Percentiles rank a stretch among this genome's conserved stretches.
These are phyloP conservation scores for Ceratosolen fusciceps DNA, from an alignment of 1,140 invertebrate genomes.

Conservation along the genomic window DNA sequence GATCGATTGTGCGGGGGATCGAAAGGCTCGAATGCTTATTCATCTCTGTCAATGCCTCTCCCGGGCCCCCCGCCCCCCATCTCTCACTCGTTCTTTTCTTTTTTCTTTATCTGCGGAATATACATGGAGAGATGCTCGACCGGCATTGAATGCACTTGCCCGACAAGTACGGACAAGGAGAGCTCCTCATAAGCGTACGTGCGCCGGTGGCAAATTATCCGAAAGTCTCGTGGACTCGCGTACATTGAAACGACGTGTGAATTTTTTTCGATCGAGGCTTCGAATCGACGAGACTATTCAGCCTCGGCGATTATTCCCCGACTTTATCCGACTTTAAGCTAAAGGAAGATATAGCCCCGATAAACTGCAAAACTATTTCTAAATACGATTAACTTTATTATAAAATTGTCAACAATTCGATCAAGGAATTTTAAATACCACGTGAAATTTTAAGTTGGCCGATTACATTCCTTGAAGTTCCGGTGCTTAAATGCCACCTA, in stretches of 20 bases:
- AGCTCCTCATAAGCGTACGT: no score
- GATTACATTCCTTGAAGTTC: background rate
- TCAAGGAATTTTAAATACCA: no score
- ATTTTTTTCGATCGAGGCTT: background rate
- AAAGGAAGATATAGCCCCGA: no score
- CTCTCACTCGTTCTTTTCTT: background rate
- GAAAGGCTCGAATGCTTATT: background rate
- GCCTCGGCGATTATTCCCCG: no score
- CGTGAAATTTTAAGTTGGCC: no score
- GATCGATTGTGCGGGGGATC: slow-evolving; percentile 5
- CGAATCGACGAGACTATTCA: no score
- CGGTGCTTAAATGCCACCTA: background rate
- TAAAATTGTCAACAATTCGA: no score
- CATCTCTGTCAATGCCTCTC: background rate
- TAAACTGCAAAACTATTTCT: no score
- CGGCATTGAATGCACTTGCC: background rate
- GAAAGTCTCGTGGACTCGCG: background rate
- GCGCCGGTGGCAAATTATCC: slow-evolving; percentile 19
- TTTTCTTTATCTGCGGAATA: background rate
- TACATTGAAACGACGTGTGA: background rate
- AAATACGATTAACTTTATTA: no score
- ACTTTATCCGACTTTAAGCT: no score
- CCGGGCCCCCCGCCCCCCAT: no score
- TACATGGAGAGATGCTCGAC: background rate
- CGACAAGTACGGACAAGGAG: background rate